Base-by-base conservation (phyloP, 2,113 vertebrate species). In the Illadopsis cleaveri region DNA sequence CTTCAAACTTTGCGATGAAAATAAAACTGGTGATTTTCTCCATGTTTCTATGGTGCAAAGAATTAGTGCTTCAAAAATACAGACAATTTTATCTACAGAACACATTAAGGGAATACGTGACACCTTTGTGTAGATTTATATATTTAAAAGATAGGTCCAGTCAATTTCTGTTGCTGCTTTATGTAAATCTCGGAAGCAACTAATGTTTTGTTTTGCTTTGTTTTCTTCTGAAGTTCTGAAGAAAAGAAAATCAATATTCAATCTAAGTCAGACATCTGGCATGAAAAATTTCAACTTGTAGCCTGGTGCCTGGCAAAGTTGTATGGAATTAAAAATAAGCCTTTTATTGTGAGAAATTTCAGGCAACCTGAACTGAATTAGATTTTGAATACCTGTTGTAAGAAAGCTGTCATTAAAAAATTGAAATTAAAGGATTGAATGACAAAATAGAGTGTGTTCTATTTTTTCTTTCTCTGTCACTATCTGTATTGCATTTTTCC, bases 211-310 rank as follows among this genome's bases (percentile, higher is more conserved):
- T 14, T 61, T 87, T 62, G 35, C 8, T 82, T 82, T 38, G 24
- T 27, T 42, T 89, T 73, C 61, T 82, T 35, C 66, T 77, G 62
- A 91, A 90, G 75, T 54, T 45, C 47, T 51, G 73, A 87, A 90
- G 68, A 65, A 69, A 87, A 69, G 24, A 84, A 96, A 95, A 96
- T 94, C 92, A 81, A 81, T 93, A 94, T 90, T 83, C 76, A 90
- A 81, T 93, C 68, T 78, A 77, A 96, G 56, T 78, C 82, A 94
- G 88, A 89, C 53, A 95, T 60, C 35, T 56, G 60, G 13, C 4
- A 5, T 90, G 82, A 95, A 96, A 96, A 94, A 95, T 86, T 90
- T 92, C 45, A 48, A 11, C 51, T 73, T 50, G 28, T 68, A 91
- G 22, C n/a, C 38, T 76, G 47, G 75, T 73, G 51, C 40, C 42